Evolutionary conservation across 1,140 invertebrate species (phyloP).

Genomic region (Drosophila sproati): DNA sequence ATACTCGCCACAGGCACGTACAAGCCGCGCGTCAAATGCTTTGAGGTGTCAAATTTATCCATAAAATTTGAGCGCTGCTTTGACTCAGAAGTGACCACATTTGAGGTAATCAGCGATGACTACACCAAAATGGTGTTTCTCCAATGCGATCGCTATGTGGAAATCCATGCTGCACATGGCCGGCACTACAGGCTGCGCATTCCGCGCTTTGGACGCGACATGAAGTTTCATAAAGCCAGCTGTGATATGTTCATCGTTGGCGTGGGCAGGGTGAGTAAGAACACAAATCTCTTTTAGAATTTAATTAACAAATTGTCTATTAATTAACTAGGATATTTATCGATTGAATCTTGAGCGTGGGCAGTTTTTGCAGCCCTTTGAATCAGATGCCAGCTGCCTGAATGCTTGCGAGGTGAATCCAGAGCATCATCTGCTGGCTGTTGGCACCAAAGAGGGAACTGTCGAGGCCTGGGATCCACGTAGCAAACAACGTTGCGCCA

Average conservation of each 20-base stretch:
- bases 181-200: constrained; percentile 96
- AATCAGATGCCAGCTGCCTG: constrained; percentile 90
- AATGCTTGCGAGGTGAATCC: constrained; percentile 96
- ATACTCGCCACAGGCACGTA: constrained; percentile 97
- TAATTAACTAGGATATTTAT: constrained; percentile 92
- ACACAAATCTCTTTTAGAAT: neutral
- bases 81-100: constrained; percentile 96
- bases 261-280: constrained; percentile 88
- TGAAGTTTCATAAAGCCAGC: constrained; percentile 94
- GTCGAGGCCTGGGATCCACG: constrained; percentile 99
- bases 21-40: constrained; percentile 98
- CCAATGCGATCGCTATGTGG: constrained; percentile 95
- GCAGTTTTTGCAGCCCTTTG: constrained; percentile 94
- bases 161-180: constrained; percentile 97
- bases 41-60: constrained; percentile 97
- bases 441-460: constrained; percentile 96
- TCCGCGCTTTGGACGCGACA: constrained; percentile 97
- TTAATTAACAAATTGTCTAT: neutral
- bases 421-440: constrained; percentile 93
- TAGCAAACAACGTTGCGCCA: constrained; percentile 89
- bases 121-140: constrained; percentile 94
- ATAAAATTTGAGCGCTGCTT: constrained; percentile 99
- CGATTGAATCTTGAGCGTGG: constrained; percentile 98
- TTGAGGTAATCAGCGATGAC: constrained; percentile 95
- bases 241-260: constrained; percentile 98